Base-by-base conservation (phyloP, 2,888 invertebrate species). In the Odontocerum albicorne region DNA sequence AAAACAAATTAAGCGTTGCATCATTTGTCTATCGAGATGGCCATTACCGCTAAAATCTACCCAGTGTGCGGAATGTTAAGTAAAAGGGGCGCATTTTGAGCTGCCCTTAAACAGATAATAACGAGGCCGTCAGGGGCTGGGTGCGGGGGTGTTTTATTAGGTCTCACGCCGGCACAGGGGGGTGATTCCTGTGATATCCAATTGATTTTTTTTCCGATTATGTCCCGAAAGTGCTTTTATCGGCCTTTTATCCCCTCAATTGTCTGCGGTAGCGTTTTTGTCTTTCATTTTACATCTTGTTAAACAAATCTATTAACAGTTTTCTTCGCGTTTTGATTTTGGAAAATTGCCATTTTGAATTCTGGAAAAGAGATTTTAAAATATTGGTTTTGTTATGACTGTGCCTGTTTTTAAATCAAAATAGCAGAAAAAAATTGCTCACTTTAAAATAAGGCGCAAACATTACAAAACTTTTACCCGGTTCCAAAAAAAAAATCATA, bases 41-140 rank as follows among this genome's bases (percentile, higher is more conserved):
- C 54, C 54, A 49, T 55, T 49, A 27, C 54, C 7, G 35, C 49
- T 55, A 43, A 55, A 49, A 55, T 42, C 54, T n/a, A n/a, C n/a
- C 17, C 49, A n/a, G 6, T 35, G 22, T 17, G 13, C 39, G 54
- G 31, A 16, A 31, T 19, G 15, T 21, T 43, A 38, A 49, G 49
- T 47, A 46, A 47, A 36, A 55, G 49, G 27, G 49, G 35, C 54
- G 42, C 49, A 42, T 55, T 38, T 44, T 51, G 44, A 51, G 32
- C 38, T 44, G 44, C 44, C 44, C 40, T 44, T 35, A 38, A 44
- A 38, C 38, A 36, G 44, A 51, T 44, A 22, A 16, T n/a, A n/a
- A n/a, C 21, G 39, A 46, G 40, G n/a, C n/a, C n/a, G n/a, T n/a
- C n/a, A n/a, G n/a, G n/a, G n/a, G n/a, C n/a, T n/a, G 52, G 21